A percentile compares a stretch with the other conserved stretches of the same genome.
Conservation (phyloP, 2,888 invertebrate species). For the Barypeithes pellucidus region DNA sequence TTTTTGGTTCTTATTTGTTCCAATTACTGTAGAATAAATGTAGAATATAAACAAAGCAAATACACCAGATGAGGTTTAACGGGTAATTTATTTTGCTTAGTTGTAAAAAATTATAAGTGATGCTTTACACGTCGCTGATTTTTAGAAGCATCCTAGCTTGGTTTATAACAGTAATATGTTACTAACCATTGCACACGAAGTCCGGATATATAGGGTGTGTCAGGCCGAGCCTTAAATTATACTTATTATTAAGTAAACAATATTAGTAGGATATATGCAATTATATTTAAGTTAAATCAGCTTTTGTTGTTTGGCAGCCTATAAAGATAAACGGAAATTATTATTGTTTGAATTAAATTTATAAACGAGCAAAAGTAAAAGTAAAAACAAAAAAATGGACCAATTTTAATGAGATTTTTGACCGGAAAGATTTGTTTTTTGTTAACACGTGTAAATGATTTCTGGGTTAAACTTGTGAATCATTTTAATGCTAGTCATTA, state of each 20-base stretch:
- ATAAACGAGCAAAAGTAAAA: not conserved
- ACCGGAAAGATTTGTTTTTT: constrained; percentile 12
- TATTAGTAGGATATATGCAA: constrained; percentile 24
- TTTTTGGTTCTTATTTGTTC: constrained; percentile 16
- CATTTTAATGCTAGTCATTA: too few species aligned
- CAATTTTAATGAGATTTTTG: not conserved
- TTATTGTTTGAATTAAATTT: constrained; percentile 4
- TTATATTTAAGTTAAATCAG: constrained; percentile 18
- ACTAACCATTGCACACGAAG: constrained; percentile 47
- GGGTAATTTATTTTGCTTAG: constrained; percentile 47
- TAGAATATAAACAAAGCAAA: constrained; percentile 39
- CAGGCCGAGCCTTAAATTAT: constrained; percentile 35
- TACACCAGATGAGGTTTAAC: constrained; percentile 39
- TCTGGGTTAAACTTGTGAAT: too few species aligned
- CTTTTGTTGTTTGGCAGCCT: constrained; percentile 7
- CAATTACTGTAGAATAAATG: constrained; percentile 20
- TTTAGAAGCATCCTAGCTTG: constrained; percentile 48
- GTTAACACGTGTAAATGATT: not conserved
- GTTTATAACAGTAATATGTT: constrained; percentile 49
- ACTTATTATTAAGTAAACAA: constrained; percentile 30
- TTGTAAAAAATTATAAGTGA: constrained; percentile 40
- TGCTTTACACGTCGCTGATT: constrained; percentile 50
- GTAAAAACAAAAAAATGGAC: constrained; percentile 11
- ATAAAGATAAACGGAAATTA: constrained; percentile 15
- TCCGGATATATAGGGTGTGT: constrained; percentile 50